A percentile compares a stretch with the other conserved stretches of the same genome.
Conservation (phyloP, 2,113 vertebrate species). For the Ranitomeya imitator region DNA sequence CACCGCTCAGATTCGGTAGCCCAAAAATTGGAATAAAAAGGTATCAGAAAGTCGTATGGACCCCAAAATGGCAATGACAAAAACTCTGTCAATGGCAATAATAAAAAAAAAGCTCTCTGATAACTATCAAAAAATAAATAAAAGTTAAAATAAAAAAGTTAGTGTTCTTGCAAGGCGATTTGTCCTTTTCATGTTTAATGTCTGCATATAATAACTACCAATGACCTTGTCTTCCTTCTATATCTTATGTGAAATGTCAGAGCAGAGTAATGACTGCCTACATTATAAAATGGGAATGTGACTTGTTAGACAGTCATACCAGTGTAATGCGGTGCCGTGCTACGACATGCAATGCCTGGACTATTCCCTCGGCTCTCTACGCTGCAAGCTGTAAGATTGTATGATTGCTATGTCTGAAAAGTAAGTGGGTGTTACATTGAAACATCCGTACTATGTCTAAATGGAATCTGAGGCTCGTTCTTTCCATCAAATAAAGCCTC, state of each 20-base stretch:
- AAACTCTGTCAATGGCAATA: too few relatives aligned
- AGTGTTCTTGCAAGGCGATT: background rate
- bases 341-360: background rate
- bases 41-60: too few relatives aligned
- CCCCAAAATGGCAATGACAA: too few relatives aligned
- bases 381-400: background rate
- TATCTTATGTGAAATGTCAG: constrained; percentile 4
- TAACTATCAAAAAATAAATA: too few relatives aligned
- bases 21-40: too few relatives aligned
- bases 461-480: background rate
- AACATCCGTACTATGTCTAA: background rate
- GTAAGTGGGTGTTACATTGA: background rate
- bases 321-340: background rate
- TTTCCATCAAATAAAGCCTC: background rate
- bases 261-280: background rate
- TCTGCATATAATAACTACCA: background rate
- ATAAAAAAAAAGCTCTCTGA: too few relatives aligned
- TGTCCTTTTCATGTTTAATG: background rate
- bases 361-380: background rate
- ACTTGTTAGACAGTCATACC: background rate
- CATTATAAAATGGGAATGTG: constrained; percentile 19
- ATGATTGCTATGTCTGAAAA: background rate
- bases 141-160: too few relatives aligned
- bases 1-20: too few relatives aligned
- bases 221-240: constrained; percentile 13